Conservation (phyloP, 53 echinoderm and acorn worm species). For the Apostichopus leukothele region DNA sequence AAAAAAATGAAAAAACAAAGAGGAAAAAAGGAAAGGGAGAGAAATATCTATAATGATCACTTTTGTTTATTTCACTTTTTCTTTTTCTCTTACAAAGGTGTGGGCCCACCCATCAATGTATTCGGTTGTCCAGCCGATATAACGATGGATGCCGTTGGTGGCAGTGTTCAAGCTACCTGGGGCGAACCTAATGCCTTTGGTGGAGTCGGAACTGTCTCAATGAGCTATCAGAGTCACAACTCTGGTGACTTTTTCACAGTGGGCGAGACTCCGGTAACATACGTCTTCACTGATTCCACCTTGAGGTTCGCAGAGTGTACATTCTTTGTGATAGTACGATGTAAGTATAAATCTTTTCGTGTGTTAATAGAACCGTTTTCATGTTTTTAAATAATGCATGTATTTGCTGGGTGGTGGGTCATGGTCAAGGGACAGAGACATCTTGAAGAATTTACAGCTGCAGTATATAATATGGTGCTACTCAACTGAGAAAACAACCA, state of each 20-base stretch:
- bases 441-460: background rate
- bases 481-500: background rate
- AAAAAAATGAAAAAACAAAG: no score
- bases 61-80: no score
- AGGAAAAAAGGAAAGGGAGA: no score
- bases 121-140: constrained; percentile 38
- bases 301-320: constrained; percentile 55
- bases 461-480: background rate
- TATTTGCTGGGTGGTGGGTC: background rate
- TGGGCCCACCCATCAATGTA: constrained; percentile 41
- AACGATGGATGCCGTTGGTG: constrained; percentile 15
- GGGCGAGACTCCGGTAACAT: constrained; percentile 61
- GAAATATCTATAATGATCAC: no score
- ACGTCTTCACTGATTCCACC: constrained; percentile 55
- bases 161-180: constrained; percentile 43
- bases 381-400: no score
- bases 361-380: background rate
- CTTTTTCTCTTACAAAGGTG: background rate
- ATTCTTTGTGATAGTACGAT: constrained; percentile 53
- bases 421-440: background rate
- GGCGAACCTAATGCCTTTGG: constrained; percentile 53
- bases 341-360: constrained; percentile 27
- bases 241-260: constrained; percentile 48
- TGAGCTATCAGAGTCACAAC: constrained; percentile 51
- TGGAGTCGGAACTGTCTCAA: constrained; percentile 8